Evolutionary conservation across 1,140 invertebrate genomes (phyloP), one percentile per base, ranked within the genome.

Genomic region (Coelopa frigida): DNA sequence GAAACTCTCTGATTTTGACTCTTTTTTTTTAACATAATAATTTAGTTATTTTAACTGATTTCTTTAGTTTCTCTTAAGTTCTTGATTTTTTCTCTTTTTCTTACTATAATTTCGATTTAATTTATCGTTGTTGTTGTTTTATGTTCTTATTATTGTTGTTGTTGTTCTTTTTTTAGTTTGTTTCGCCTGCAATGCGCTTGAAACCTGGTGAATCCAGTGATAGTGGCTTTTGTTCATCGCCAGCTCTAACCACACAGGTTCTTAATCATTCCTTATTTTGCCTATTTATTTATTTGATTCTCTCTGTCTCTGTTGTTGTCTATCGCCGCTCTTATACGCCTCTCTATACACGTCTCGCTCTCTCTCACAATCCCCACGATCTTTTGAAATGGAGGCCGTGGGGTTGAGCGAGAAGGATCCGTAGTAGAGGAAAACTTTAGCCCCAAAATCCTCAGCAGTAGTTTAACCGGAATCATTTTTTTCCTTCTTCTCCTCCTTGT

Each of bases 181-280:
- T 70, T 65, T 65, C 66, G 58, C 66, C 67, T 43, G 67, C 53
- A 70, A 68, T 61, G 57, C 72, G 38, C 59, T 67, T 70, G 55
- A 70, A 69, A 62, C 67, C 67, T 58, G 67, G 67, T 61, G 67
- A 70, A 69, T 70, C 67, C 57, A 70, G 67, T 66, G 67, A 70
- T 69, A 69, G 66, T 66, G 67, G 67, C 54, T 70, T 70, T 68
- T 69, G 66, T 54, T 70, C 67, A 55, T 70, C 67, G 54, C 65
- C 67, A 61, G 67, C 66, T 49, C 58, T 70, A 59, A 70, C 66
- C 57, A 61, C 66, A 64, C 67, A 70, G 67, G 67, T 70, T 61
- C 56, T 44, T 62, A 52, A 56, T 67, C 63, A 61, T 44, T 41
- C 15, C 51, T 54, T 50, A 58, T 65, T 65, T 60, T 63, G 42